Evolutionary conservation across 1,140 invertebrate species (phyloP).

Genomic region (Laupala kohalensis): DNA sequence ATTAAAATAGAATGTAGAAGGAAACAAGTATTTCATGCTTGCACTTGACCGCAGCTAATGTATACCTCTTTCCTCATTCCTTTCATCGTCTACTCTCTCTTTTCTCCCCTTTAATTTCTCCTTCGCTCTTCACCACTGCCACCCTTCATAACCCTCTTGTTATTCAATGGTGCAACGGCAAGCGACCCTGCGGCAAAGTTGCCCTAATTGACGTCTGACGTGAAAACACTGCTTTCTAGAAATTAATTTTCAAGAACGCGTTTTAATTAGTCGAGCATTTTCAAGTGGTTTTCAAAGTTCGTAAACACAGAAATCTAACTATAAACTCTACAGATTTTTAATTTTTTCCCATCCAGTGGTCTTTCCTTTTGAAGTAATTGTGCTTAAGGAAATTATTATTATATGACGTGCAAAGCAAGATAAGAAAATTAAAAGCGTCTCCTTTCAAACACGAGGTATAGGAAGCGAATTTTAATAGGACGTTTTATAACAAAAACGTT

Average conservation of each 20-base stretch:
- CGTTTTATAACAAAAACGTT: no score
- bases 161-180: background rate
- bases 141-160: background rate
- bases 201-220: constrained; percentile 5
- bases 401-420: background rate
- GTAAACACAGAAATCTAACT: background rate
- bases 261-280: constrained; percentile 7
- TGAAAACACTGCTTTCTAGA: constrained; percentile 2
- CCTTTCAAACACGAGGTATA: background rate
- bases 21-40: no score
- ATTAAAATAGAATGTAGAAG: no score
- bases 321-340: background rate
- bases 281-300: constrained; percentile 4
- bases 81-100: no score
- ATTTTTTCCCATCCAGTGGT: background rate
- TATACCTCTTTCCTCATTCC: no score
- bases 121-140: background rate
- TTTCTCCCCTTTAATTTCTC: background rate
- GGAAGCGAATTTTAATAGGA: no score
- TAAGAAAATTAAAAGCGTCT: background rate
- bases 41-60: no score
- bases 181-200: background rate
- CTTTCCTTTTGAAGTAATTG: background rate
- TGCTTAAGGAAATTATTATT: background rate
- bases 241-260: constrained; percentile 6